Conservation (phyloP, 1,140 invertebrate species). For the Drosophila eugracilis region DNA sequence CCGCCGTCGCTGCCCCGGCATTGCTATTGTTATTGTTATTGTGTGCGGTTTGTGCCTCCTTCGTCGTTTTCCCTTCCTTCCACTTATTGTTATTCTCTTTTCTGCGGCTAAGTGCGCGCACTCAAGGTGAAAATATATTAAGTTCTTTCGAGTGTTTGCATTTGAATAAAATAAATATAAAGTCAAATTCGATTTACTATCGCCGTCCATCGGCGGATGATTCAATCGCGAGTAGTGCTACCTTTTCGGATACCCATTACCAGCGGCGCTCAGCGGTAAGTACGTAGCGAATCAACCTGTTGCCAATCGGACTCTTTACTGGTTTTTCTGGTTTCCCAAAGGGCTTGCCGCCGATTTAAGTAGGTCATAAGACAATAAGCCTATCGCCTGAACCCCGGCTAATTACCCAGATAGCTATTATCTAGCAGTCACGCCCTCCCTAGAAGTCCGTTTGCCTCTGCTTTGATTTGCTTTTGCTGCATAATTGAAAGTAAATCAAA, state of each 20-base stretch:
- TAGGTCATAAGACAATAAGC: conserved; percentile 56
- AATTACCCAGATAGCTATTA: conserved; percentile 48
- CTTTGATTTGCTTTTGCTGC: conserved; percentile 41
- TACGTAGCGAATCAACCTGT: conserved; percentile 29
- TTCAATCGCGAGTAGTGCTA: conserved; percentile 25
- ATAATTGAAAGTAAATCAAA: conserved; percentile 71
- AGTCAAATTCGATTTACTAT: conserved; percentile 60
- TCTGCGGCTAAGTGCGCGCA: conserved; percentile 72
- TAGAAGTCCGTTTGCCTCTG: neutral
- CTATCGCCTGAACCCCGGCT: conserved; percentile 18
- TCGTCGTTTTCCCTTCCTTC: conserved; percentile 7
- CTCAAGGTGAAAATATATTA: conserved; percentile 79
- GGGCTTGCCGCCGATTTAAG: conserved; percentile 48
- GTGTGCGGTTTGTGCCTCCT: conserved; percentile 39
- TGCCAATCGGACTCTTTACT: conserved; percentile 25
- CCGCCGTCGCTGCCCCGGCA: conserved; percentile 24
- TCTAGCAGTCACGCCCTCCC: conserved; percentile 35
- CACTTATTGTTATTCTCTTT: conserved; percentile 56
- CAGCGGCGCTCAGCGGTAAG: conserved; percentile 21
- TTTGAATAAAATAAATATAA: conserved; percentile 69
- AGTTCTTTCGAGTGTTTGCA: conserved; percentile 73
- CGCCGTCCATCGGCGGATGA: conserved; percentile 35
- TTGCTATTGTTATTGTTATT: conserved; percentile 68
- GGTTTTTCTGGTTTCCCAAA: conserved; percentile 52
- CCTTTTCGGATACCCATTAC: conserved; percentile 15